Evolutionary conservation across 2,888 invertebrate species (phyloP).

Genomic region (Pollenia griseotomentosa): DNA sequence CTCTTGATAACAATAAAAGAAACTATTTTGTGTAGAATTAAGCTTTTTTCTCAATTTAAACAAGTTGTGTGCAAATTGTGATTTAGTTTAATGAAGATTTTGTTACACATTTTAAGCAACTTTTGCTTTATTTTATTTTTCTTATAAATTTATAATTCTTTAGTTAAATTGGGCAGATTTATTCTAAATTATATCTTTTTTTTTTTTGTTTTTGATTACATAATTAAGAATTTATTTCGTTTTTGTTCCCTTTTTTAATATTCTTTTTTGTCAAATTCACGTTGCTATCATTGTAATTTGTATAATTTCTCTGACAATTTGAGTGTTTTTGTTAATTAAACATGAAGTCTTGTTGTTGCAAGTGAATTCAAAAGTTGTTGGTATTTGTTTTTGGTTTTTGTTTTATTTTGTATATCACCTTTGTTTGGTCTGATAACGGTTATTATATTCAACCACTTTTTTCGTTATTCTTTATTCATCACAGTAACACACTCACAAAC

Average conservation of each 20-base stretch:
- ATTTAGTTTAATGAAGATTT: constrained; percentile 10
- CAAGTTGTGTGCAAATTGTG: constrained; percentile 12
- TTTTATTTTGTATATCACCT: constrained; percentile 58
- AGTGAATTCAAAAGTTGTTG: constrained; percentile 7
- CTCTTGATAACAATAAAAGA: constrained; percentile 32
- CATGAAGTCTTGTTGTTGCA: constrained; percentile 2
- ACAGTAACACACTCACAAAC: constrained; percentile 33
- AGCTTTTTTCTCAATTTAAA: neutral
- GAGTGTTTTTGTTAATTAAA: constrained; percentile 50
- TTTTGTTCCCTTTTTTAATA: neutral
- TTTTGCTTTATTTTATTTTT: neutral
- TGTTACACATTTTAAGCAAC: constrained; percentile 16
- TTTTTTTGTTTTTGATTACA: constrained; percentile 2
- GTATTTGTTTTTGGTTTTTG: constrained; percentile 27
- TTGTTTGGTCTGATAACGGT: constrained; percentile 66
- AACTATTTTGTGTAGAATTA: constrained; percentile 20
- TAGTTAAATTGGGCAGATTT: constrained; percentile 31
- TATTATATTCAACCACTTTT: constrained; percentile 66
- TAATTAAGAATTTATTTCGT: neutral
- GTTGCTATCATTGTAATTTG: neutral
- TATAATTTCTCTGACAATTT: constrained; percentile 12
- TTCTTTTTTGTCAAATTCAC: neutral
- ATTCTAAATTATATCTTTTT: neutral
- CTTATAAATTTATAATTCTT: neutral
- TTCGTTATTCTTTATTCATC: constrained; percentile 55